Evolutionary conservation across 2,113 vertebrate genomes (phyloP).

Genomic region (Ciconia boyciana): DNA sequence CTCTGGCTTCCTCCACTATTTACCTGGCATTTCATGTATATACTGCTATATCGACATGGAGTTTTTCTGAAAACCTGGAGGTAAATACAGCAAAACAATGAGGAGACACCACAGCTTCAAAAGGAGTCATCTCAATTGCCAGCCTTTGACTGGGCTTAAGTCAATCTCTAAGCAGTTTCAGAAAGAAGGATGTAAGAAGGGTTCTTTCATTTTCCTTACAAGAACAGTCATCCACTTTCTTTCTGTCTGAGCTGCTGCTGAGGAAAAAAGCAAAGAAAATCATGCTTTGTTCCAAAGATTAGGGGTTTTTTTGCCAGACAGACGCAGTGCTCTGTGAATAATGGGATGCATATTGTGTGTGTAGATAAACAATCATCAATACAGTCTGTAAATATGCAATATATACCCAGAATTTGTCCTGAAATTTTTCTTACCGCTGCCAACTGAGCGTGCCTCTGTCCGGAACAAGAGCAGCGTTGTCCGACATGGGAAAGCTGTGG

Average conservation of each 20-base stretch:
- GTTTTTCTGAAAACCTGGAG: not conserved
- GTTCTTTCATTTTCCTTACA: not conserved
- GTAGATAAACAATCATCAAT: not conserved
- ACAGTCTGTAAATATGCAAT: not conserved
- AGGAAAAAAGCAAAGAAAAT: not conserved
- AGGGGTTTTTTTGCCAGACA: not conserved
- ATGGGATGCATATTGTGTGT: not conserved
- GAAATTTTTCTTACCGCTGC: not conserved
- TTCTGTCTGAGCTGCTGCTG: not conserved
- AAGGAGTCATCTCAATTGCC: not conserved
- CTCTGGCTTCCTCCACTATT: not conserved
- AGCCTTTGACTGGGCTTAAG: not conserved
- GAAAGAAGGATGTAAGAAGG: not conserved
- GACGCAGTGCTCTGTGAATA: not conserved
- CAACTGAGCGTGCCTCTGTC: not conserved
- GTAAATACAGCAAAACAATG: not conserved
- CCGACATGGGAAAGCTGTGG: fast-evolving
- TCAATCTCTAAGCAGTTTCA: not conserved
- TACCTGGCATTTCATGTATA: not conserved
- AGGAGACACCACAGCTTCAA: not conserved
- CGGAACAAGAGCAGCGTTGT: not conserved
- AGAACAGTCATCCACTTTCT: not conserved
- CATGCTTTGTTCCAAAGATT: not conserved
- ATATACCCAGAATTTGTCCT: not conserved
- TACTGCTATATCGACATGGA: not conserved